Percentiles rank a stretch among this genome's conserved stretches.
These are phyloP conservation scores for Prunella fulvescens DNA, from an alignment of 2,113 vertebrate genomes.

Conservation along the genomic window DNA sequence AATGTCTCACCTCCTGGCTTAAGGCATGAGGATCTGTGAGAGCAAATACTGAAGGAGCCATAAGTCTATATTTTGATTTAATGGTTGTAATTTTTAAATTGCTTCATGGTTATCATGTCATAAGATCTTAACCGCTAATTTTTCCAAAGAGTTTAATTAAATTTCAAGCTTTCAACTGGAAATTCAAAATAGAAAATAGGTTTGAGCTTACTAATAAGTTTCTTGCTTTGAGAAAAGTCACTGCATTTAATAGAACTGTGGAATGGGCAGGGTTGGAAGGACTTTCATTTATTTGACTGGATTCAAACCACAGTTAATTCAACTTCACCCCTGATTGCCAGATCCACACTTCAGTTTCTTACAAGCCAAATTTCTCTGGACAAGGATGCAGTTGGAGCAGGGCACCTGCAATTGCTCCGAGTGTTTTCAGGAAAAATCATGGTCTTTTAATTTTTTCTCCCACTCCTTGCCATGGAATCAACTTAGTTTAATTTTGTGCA, in stretches of 20 bases:
- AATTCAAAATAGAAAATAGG: background rate
- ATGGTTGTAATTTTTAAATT: background rate
- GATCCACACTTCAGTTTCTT: background rate
- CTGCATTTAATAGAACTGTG: background rate
- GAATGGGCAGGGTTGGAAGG: background rate
- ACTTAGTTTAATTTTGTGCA: background rate
- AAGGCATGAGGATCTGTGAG: background rate
- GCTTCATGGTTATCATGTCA: rapidly evolving
- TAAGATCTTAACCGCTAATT: background rate
- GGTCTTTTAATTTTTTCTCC: background rate
- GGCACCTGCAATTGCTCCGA: background rate
- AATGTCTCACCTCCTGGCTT: background rate
- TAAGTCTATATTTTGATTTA: background rate
- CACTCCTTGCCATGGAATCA: background rate
- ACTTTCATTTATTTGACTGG: background rate
- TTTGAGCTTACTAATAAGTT: background rate
- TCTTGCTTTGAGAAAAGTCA: background rate
- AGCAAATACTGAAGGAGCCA: background rate
- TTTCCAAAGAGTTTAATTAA: background rate
- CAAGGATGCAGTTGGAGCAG: background rate
- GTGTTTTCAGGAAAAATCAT: background rate
- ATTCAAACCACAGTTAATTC: background rate
- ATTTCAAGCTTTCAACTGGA: background rate
- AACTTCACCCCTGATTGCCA: background rate
- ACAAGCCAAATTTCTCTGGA: background rate